phyloP scores from a whole-genome alignment of 2,888 invertebrate species.

The Cataglyphis livida region DNA sequence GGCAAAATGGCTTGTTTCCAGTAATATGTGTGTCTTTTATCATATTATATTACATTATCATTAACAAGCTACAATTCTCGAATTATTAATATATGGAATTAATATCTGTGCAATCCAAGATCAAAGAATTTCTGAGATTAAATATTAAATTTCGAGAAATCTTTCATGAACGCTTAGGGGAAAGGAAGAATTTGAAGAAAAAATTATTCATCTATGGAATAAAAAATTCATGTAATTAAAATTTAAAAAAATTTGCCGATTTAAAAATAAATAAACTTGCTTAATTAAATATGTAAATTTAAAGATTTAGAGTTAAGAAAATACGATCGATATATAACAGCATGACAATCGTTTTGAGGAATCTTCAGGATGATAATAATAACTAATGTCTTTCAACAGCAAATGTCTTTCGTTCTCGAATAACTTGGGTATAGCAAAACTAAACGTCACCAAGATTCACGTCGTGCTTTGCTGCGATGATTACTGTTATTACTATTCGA shows the following conservation, averaged over 20 bases:
- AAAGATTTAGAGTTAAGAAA: neutral
- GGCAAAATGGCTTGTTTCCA: slow-evolving; percentile 16
- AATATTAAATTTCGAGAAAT: neutral
- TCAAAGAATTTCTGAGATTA: neutral
- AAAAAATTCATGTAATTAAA: neutral
- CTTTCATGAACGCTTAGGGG: neutral
- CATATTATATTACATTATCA: slow-evolving; percentile 1
- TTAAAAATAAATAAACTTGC: neutral
- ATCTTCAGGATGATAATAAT: slow-evolving; percentile 3
- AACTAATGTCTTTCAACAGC: neutral
- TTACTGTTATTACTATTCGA: slow-evolving; percentile 66
- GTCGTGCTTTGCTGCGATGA: slow-evolving; percentile 51
- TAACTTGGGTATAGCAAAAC: neutral
- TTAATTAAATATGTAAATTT: neutral
- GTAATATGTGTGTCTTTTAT: slow-evolving; percentile 12
- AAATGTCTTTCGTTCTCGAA: slow-evolving; percentile 18
- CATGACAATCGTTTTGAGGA: neutral
- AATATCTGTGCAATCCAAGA: neutral
- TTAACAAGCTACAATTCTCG: neutral
- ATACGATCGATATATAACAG: neutral
- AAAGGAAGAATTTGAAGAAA: neutral
- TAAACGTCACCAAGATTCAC: slow-evolving; percentile 19
- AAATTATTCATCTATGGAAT: neutral
- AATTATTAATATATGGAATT: neutral
- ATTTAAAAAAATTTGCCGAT: neutral